Evolutionary conservation across 2,888 invertebrate species (phyloP).

Genomic region (Parnassius smintheus): DNA sequence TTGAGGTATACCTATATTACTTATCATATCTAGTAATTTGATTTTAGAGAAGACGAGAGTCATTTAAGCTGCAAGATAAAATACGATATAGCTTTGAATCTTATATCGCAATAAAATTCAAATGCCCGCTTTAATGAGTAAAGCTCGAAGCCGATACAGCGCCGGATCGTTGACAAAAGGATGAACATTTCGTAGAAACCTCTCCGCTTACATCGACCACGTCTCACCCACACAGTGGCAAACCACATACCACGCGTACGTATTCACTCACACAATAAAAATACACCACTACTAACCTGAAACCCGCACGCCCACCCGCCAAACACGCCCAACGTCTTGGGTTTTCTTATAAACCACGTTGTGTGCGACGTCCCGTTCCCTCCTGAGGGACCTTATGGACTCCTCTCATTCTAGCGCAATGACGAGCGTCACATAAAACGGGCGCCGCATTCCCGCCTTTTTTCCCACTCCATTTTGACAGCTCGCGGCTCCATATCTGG

Average conservation of each 20-base stretch:
- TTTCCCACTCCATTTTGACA: conserved; percentile 82
- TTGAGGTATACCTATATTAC: no score
- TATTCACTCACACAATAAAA: conserved; percentile 48
- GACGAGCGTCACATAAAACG: conserved; percentile 81
- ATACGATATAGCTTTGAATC: conserved; percentile 54
- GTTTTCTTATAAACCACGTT: conserved; percentile 82
- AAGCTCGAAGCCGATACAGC: conserved; percentile 71
- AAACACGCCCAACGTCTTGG: conserved; percentile 82
- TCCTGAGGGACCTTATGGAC: conserved; percentile 35
- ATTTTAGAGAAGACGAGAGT: not conserved
- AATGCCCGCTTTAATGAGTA: conserved; percentile 76
- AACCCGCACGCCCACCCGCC: conserved; percentile 79
- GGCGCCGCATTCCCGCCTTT: conserved; percentile 81
- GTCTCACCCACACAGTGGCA: conserved; percentile 56
- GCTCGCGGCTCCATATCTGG: conserved; percentile 81
- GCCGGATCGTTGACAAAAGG: conserved; percentile 78
- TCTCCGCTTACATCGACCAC: conserved; percentile 51
- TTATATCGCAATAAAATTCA: conserved; percentile 71
- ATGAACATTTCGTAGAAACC: conserved; percentile 56
- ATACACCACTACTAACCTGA: conserved; percentile 59
- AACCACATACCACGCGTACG: conserved; percentile 56
- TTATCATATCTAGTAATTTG: no score
- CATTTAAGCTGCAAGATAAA: conserved; percentile 11
- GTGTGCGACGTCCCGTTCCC: conserved; percentile 68
- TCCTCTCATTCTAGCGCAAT: conserved; percentile 69